Evolutionary conservation across 2,113 vertebrate genomes (phyloP).

Genomic region (Saccopteryx leptura): DNA sequence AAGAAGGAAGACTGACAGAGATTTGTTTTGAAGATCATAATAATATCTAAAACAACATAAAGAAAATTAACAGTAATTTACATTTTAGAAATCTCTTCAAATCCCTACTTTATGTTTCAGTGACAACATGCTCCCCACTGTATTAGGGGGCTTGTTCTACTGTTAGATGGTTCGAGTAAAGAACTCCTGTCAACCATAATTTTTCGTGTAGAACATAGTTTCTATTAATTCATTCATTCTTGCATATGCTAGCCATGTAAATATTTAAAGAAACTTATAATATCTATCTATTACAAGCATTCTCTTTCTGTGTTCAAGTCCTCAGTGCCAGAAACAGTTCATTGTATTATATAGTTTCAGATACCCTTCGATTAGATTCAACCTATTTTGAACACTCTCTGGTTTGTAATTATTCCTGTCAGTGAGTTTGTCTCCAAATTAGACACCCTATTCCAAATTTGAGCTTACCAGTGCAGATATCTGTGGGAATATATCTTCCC

Average conservation of each 20-base stretch:
- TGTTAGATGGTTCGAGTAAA: background rate
- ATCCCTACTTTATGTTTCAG: background rate
- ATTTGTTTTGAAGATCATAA: background rate
- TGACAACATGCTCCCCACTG: background rate
- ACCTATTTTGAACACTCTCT: background rate
- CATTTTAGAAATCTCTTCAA: background rate
- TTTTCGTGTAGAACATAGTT: background rate
- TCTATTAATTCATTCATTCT: background rate
- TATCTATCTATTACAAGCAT: rapidly evolving
- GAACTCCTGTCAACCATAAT: background rate
- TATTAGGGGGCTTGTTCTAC: background rate
- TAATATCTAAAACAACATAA: background rate
- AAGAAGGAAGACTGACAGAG: slow-evolving; percentile 3
- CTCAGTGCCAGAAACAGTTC: background rate
- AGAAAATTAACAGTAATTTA: background rate
- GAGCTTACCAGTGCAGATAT: background rate
- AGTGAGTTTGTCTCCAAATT: background rate
- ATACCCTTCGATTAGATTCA: no score
- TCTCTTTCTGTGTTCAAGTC: background rate
- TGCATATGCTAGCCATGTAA: background rate
- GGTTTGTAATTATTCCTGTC: background rate
- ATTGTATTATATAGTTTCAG: background rate
- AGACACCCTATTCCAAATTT: background rate
- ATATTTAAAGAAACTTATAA: background rate
- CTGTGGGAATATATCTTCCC: background rate